Conservation (phyloP, 92 coral and sea anemone genomes). For the Muricea muricata region DNA sequence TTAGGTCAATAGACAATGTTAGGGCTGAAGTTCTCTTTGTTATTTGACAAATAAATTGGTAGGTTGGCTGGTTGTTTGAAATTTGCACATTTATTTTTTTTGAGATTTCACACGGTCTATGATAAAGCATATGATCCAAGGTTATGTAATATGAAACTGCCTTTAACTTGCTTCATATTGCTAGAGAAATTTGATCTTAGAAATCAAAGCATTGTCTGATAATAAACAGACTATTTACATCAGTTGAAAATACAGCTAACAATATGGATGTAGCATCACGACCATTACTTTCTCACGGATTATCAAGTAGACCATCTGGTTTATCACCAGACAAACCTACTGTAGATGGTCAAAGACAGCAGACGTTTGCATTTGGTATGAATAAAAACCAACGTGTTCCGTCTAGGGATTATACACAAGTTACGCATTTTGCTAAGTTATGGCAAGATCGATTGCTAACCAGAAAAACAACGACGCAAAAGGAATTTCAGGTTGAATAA, state of each 20-base stretch:
- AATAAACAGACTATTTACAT: not conserved
- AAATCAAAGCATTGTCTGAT: not conserved
- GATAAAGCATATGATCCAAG: too few species aligned
- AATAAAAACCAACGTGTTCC: slow-evolving; percentile 17
- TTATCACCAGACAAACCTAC: not conserved
- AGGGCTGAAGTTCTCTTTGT: too few species aligned
- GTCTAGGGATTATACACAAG: not conserved
- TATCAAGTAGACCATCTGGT: slow-evolving; percentile 5
- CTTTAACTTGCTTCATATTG: not conserved
- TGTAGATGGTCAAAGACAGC: slow-evolving; percentile 28
- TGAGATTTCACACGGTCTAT: too few species aligned
- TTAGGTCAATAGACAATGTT: too few species aligned
- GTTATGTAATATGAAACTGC: slow-evolving; percentile 9
- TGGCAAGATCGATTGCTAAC: slow-evolving; percentile 27
- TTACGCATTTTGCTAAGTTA: not conserved
- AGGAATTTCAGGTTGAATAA: slow-evolving; percentile 34
- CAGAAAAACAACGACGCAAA: not conserved
- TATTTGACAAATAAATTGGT: too few species aligned
- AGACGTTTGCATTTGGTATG: slow-evolving; percentile 18
- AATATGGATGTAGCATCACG: not conserved
- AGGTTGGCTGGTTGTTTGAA: too few species aligned
- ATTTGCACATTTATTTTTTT: too few species aligned
- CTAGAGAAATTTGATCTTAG: not conserved
- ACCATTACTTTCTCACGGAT: slow-evolving; percentile 14
- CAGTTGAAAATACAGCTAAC: not conserved